Conservation (phyloP, 2,797 vertebrate species). For the Rhinichthys osculus region DNA sequence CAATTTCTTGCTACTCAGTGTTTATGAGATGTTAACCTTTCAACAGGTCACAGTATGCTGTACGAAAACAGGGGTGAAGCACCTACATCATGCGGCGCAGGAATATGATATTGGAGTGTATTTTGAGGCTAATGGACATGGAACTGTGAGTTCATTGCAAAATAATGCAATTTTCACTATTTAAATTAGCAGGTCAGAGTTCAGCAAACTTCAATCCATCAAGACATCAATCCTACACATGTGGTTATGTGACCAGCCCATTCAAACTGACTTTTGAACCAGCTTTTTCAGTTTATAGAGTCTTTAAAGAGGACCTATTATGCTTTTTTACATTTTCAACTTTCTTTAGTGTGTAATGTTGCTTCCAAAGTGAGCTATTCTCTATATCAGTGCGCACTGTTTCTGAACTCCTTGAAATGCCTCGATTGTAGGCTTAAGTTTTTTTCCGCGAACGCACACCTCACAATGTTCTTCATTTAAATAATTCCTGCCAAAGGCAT, state of each 20-base stretch:
- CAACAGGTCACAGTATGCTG: constrained; percentile 88
- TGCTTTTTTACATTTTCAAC: no score
- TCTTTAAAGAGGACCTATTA: not conserved
- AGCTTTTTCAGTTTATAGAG: not conserved
- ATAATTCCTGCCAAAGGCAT: no score
- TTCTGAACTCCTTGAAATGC: no score
- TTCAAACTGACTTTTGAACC: not conserved
- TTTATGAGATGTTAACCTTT: not conserved
- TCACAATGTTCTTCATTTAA: no score
- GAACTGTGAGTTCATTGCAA: constrained; percentile 86
- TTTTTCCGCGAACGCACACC: no score
- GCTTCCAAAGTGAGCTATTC: no score
- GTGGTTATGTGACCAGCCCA: not conserved
- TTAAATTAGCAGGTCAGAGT: not conserved
- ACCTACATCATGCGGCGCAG: constrained; percentile 92
- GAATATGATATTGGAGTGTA: constrained; percentile 94
- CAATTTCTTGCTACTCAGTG: not conserved
- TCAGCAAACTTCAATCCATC: not conserved
- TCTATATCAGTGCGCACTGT: no score
- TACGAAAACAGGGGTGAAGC: constrained; percentile 95
- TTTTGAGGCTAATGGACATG: constrained; percentile 97
- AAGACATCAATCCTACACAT: not conserved
- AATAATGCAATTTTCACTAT: not conserved
- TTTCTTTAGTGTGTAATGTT: no score
- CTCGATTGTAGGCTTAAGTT: no score